Base-by-base conservation (phyloP, 2,888 invertebrate species). In the Macaria notata region DNA sequence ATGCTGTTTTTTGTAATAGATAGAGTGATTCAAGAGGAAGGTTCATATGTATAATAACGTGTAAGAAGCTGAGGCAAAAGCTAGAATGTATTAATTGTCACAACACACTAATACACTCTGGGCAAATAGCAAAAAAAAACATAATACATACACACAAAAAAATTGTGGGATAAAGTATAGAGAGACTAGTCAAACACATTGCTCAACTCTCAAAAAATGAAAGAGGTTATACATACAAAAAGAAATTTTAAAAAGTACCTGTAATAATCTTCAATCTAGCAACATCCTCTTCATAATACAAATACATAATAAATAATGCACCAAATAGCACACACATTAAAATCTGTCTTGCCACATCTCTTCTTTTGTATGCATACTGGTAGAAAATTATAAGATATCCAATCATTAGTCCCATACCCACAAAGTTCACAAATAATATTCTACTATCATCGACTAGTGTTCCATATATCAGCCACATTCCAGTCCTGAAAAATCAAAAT, bases 401-500 rank as follows among this genome's bases (percentile, higher is more conserved):
- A 47, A 94, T 81, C 92, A 96, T 96, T 49, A 97, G 86, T 8
- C 93, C 81, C 4, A 94, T 80, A 9, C 97, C 97, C 70, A 97
- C 93, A 38, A 92, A 83, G 80, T 98, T 98, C 0, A 97, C 96
- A 72, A 95, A 83, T 51, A 95, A 92, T 67, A 97, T 92, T 58
- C 94, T 95, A 52, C 87, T 86, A 76, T 97, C 97, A 64, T 92
- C 84, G 70, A 95, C 95, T 54, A 95, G 82, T 63, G 95, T 86
- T 38, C 97, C 97, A 86, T 98, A 98, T 49, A 95, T 89, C 38
- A 97, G 83, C 97, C 97, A 97, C 56, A 97, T 86, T 67, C 93
- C 93, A 72, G 95, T 94, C 63, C 96, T 96, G 88, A 58, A 92
- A 91, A 56, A 6, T 6, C 33, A 36, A 7, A 36, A 19, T 19